Conservation (phyloP, 2,797 vertebrate genomes). For the Rhyacichthys aspro region DNA sequence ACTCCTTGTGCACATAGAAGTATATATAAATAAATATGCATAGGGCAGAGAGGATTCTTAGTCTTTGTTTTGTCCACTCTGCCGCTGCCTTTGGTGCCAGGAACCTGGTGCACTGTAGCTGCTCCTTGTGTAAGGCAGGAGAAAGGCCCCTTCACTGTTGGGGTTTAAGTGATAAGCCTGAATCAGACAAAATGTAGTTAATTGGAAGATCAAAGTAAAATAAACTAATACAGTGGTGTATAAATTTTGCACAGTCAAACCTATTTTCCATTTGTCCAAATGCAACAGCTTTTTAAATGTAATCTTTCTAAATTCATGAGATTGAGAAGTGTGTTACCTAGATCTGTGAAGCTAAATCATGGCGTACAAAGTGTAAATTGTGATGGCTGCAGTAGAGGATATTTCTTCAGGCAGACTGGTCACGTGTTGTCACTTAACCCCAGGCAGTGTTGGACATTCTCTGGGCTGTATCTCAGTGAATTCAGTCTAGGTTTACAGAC, state of each 20-base stretch:
- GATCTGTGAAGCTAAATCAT: too few relatives aligned
- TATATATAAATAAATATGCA: conserved; percentile 27
- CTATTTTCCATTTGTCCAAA: conserved; percentile 19
- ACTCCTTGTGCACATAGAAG: conserved; percentile 24
- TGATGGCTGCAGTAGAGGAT: too few relatives aligned
- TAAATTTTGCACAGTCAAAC: conserved; percentile 51
- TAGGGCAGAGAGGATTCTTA: conserved; percentile 23
- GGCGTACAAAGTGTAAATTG: too few relatives aligned
- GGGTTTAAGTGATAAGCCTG: conserved; percentile 8
- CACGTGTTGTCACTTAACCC: too few relatives aligned
- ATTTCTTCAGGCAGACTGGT: too few relatives aligned
- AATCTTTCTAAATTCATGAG: conserved; percentile 1
- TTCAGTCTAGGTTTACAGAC: conserved; percentile 22
- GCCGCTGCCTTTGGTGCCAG: conserved; percentile 23
- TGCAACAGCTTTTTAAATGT: conserved; percentile 9
- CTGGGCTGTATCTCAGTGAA: conserved; percentile 7
- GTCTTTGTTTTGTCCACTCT: conserved; percentile 14
- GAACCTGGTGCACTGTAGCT: conserved; percentile 9
- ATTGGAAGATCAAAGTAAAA: neutral
- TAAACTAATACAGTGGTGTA: conserved; percentile 18
- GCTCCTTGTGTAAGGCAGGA: neutral
- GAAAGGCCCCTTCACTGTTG: conserved; percentile 2
- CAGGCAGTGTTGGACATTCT: neutral
- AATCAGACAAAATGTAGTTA: neutral
- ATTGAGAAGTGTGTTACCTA: neutral